Percentiles rank a stretch among this genome's conserved stretches.
phyloP scores from a whole-genome alignment of 92 coral and sea anemone genomes.

The Palythoa grandis region DNA sequence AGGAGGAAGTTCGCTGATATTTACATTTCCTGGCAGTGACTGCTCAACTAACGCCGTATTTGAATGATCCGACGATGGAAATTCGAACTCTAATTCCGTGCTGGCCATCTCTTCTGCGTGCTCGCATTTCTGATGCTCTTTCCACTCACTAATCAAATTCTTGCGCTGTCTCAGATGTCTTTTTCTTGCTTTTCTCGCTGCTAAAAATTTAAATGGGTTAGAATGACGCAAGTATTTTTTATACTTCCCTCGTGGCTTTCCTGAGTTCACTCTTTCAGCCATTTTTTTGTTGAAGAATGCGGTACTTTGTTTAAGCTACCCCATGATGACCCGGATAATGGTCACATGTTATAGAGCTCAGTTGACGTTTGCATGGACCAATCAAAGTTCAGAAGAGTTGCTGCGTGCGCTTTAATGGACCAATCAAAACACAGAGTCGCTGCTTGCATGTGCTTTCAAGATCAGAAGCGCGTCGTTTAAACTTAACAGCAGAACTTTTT shows the following conservation, averaged over 20 bases:
- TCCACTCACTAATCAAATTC: slow-evolving; percentile 17
- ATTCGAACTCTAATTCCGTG: not conserved
- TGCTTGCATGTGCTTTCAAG: not conserved
- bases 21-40: not conserved
- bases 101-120: not conserved
- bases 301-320: slow-evolving; percentile 9
- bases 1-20: not conserved
- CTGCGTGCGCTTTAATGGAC: not conserved
- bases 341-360: not conserved
- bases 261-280: slow-evolving; percentile 9
- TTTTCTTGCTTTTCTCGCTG: slow-evolving; percentile 3
- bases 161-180: slow-evolving; percentile 19
- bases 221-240: slow-evolving; percentile 9
- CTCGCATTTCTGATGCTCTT: slow-evolving; percentile 23
- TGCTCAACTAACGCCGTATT: slow-evolving; percentile 8
- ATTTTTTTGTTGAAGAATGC: not conserved
- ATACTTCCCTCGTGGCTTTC: not conserved
- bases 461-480: not conserved
- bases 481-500: not conserved
- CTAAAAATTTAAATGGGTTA: slow-evolving; percentile 12
- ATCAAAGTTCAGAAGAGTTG: not conserved
- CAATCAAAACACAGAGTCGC: not conserved
- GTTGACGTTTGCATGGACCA: slow-evolving; percentile 3
- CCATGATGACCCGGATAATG: slow-evolving; percentile 25
- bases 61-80: not conserved